phyloP scores from a whole-genome alignment of 2,113 vertebrate genomes.

The Lophius piscatorius region DNA sequence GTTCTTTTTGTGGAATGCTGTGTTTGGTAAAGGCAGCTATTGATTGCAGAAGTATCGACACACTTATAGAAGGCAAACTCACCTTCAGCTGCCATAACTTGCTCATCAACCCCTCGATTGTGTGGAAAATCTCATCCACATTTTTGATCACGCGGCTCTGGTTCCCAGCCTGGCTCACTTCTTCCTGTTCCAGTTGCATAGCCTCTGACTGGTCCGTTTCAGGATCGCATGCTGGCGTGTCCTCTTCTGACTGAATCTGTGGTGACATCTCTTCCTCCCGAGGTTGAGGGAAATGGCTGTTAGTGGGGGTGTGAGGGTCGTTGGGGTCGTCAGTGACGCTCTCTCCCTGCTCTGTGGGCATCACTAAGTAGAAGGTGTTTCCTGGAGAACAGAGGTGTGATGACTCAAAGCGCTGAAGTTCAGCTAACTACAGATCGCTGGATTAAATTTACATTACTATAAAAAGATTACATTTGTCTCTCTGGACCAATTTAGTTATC shows the following conservation, averaged over 20 bases:
- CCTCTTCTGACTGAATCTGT: slow-evolving; percentile 15
- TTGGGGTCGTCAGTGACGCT: slow-evolving; percentile 74
- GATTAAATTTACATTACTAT: neutral
- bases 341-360: slow-evolving; percentile 73
- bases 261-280: slow-evolving; percentile 30
- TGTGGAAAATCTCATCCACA: slow-evolving; percentile 79
- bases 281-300: slow-evolving; percentile 27
- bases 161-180: slow-evolving; percentile 7
- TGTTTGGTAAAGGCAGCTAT: no score
- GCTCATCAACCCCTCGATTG: slow-evolving; percentile 74
- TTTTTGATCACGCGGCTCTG: slow-evolving; percentile 72
- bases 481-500: neutral
- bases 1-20: no score
- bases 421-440: neutral
- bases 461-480: neutral
- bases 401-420: neutral
- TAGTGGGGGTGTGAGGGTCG: slow-evolving; percentile 56
- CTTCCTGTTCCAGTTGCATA: slow-evolving; percentile 15
- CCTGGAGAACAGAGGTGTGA: slow-evolving; percentile 51
- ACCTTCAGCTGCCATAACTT: slow-evolving; percentile 78
- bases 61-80: slow-evolving; percentile 23
- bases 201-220: slow-evolving; percentile 26
- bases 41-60: no score
- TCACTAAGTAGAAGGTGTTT: slow-evolving; percentile 79
- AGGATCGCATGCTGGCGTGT: neutral